These are phyloP conservation scores for Myotis daubentonii DNA, from an alignment of 2,797 vertebrate genomes.

Conservation along the genomic window DNA sequence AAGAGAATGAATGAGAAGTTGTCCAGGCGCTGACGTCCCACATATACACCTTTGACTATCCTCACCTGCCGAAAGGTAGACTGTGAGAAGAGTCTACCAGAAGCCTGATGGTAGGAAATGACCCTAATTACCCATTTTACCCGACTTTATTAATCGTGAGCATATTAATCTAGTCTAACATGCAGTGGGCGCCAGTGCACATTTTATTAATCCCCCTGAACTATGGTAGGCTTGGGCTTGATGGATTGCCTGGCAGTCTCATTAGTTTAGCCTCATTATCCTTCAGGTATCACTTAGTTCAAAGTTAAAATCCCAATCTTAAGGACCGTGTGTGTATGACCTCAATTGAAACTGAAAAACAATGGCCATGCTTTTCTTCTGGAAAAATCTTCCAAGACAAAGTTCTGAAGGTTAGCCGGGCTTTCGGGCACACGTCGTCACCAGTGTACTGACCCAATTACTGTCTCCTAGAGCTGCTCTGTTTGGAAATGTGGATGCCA, in stretches of 20 bases:
- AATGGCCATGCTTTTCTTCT: background rate
- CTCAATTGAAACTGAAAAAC: background rate
- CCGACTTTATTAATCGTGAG: background rate
- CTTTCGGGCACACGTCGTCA: background rate
- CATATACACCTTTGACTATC: background rate
- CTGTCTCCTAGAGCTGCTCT: conserved; percentile 32
- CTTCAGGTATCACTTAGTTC: background rate
- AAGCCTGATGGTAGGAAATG: background rate
- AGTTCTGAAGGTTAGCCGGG: background rate
- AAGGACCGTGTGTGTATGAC: background rate
- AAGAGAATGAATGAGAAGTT: background rate
- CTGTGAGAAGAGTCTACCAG: background rate
- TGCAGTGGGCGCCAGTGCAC: background rate
- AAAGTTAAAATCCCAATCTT: background rate
- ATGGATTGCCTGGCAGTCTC: background rate
- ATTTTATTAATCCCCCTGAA: background rate
- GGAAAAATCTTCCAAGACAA: background rate
- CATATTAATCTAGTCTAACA: background rate
- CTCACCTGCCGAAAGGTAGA: background rate
- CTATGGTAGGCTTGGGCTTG: background rate
- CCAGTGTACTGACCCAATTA: background rate
- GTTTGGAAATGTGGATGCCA: background rate
- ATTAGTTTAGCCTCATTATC: background rate
- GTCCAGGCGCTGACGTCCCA: background rate
- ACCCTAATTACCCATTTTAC: background rate